Percentiles rank a stretch among this genome's conserved stretches.
These are phyloP conservation scores for Tenualosa ilisha DNA, from an alignment of 2,797 vertebrate genomes.

Conservation along the genomic window DNA sequence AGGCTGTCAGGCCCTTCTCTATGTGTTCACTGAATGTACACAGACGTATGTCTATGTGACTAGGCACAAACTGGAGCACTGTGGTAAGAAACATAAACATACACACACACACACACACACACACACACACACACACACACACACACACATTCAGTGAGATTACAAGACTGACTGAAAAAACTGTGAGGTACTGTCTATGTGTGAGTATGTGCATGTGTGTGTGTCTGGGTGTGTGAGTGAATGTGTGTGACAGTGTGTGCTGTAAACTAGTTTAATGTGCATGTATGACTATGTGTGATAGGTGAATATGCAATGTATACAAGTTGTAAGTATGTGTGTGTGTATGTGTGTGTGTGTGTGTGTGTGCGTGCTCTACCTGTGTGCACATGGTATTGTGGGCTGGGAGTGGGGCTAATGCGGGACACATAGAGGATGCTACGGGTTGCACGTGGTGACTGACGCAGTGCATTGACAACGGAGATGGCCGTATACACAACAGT, in stretches of 20 bases:
- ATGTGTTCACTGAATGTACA: constrained; percentile 91
- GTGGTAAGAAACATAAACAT: constrained; percentile 30
- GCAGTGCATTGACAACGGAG: constrained; percentile 88
- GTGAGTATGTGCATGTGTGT: not conserved
- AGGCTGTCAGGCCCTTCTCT: constrained; percentile 85
- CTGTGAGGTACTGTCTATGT: not conserved
- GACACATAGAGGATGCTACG: constrained; percentile 81
- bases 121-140: not conserved
- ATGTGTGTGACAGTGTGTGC: not conserved
- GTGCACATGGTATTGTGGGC: constrained; percentile 87
- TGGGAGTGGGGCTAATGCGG: constrained; percentile 77
- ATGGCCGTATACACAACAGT: constrained; percentile 90
- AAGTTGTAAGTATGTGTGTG: not conserved
- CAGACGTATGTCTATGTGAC: constrained; percentile 80
- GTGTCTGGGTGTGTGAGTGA: not conserved
- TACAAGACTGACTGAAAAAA: not conserved
- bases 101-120: not conserved
- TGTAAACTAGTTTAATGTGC: not conserved
- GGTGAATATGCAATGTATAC: not conserved
- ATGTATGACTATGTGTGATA: not conserved
- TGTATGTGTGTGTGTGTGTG: not conserved
- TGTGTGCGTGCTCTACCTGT: constrained; percentile 78
- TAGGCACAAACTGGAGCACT: constrained; percentile 98
- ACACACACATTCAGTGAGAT: not conserved
- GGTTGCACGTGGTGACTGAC: constrained; percentile 70